Conservation (phyloP, 2,888 invertebrate species). For the Ceratothoa steindachneri region DNA sequence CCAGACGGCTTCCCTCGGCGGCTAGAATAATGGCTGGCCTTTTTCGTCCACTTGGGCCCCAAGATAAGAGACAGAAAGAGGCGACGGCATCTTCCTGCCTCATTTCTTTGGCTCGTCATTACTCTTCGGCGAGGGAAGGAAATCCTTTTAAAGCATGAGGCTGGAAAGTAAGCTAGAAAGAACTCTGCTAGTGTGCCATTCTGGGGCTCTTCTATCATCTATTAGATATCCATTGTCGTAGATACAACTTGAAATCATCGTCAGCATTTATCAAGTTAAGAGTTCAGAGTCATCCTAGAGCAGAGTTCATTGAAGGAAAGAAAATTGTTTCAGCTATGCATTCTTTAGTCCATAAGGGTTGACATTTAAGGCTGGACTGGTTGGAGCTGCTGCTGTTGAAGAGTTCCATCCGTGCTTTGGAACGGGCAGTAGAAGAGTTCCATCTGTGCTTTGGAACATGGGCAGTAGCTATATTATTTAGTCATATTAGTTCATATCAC, state of each 20-base stretch:
- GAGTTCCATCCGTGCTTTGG: no score
- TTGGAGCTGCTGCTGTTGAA: no score
- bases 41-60: neutral
- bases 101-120: slow-evolving; percentile 19
- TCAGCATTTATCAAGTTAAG: neutral
- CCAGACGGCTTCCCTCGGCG: neutral
- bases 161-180: slow-evolving; percentile 56
- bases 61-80: neutral
- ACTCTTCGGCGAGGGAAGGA: neutral
- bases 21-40: neutral
- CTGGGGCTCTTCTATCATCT: slow-evolving; percentile 3
- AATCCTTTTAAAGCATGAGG: slow-evolving; percentile 54
- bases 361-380: no score
- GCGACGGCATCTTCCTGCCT: slow-evolving; percentile 1
- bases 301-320: neutral
- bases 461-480: no score
- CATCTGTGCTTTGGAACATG: no score
- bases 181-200: slow-evolving; percentile 33
- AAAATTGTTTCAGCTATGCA: no score
- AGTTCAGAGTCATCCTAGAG: neutral
- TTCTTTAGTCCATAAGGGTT: no score
- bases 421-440: no score
- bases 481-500: no score
- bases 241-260: neutral
- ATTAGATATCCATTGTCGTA: neutral